Evolutionary conservation across 1,140 invertebrate species (phyloP).

Genomic region (Ips nitidus): DNA sequence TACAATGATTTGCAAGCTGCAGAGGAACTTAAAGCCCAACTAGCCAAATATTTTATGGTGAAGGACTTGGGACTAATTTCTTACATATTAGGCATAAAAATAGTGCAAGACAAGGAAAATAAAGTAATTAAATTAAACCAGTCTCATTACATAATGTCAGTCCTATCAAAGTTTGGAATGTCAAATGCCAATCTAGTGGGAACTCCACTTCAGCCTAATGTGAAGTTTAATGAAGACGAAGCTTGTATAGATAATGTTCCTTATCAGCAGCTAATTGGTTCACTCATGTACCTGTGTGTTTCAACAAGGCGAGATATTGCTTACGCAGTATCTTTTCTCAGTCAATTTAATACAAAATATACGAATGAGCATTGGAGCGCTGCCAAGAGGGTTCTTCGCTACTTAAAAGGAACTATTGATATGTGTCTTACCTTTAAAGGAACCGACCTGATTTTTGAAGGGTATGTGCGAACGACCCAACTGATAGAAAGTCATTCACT

Average conservation of each 20-base stretch:
- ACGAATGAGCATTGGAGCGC: conserved; percentile 44
- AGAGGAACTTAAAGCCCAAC: not conserved
- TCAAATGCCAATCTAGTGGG: conserved; percentile 2
- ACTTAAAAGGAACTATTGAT: conserved; percentile 52
- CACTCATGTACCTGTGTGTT: conserved; percentile 49
- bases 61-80: not conserved
- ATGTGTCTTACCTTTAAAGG: conserved; percentile 31
- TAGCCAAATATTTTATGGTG: not conserved
- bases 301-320: conserved; percentile 52
- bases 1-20: conserved; percentile 17
- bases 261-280: conserved; percentile 50
- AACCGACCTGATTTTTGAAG: conserved; percentile 23
- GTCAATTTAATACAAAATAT: conserved; percentile 41
- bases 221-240: conserved; percentile 7
- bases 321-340: conserved; percentile 48
- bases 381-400: conserved; percentile 50
- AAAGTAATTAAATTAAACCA: conserved; percentile 10
- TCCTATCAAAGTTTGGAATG: conserved; percentile 15
- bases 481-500: conserved; percentile 45
- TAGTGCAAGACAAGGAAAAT: not conserved
- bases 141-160: conserved; percentile 21
- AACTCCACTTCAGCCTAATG: conserved; percentile 7
- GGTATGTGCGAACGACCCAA: conserved; percentile 46
- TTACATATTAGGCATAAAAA: not conserved
- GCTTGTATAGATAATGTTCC: conserved; percentile 18